These are phyloP conservation scores for Drosophila peninsularis DNA, from an alignment of 2,888 invertebrate genomes.

Conservation along the genomic window DNA sequence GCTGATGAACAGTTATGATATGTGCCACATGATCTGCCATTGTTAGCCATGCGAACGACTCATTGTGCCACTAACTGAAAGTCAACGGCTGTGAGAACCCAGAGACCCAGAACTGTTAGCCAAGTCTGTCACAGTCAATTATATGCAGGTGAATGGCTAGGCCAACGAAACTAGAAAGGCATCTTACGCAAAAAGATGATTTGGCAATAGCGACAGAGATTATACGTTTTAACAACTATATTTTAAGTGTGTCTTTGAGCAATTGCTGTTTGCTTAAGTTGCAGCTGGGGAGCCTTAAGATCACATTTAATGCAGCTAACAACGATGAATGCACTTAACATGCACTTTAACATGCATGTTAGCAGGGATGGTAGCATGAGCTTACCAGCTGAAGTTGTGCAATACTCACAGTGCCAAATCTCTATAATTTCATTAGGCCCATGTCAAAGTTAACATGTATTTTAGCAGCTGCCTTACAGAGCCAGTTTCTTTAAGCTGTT, in stretches of 20 bases:
- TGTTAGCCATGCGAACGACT: constrained; percentile 69
- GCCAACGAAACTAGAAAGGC: constrained; percentile 22
- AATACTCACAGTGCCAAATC: neutral
- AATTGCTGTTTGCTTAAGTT: neutral
- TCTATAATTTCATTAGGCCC: neutral
- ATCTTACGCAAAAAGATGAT: constrained; percentile 8
- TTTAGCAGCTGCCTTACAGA: neutral
- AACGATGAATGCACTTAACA: neutral
- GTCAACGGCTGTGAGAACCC: constrained; percentile 53
- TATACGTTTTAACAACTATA: neutral
- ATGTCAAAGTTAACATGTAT: neutral
- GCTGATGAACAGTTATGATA: constrained; percentile 71
- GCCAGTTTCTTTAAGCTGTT: no score
- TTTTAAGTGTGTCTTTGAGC: neutral
- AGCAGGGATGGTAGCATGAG: neutral
- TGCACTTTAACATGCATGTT: neutral
- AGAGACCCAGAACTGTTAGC: constrained; percentile 33
- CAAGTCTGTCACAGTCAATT: constrained; percentile 51
- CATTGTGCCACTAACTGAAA: constrained; percentile 44
- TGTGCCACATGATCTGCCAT: constrained; percentile 71
- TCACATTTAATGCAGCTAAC: neutral
- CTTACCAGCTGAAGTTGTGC: neutral
- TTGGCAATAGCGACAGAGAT: constrained; percentile 2
- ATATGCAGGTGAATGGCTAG: constrained; percentile 36
- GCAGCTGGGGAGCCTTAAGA: neutral